phyloP scores from a whole-genome alignment of 2,113 vertebrate genomes.

The Protomyctophum bolini region DNA sequence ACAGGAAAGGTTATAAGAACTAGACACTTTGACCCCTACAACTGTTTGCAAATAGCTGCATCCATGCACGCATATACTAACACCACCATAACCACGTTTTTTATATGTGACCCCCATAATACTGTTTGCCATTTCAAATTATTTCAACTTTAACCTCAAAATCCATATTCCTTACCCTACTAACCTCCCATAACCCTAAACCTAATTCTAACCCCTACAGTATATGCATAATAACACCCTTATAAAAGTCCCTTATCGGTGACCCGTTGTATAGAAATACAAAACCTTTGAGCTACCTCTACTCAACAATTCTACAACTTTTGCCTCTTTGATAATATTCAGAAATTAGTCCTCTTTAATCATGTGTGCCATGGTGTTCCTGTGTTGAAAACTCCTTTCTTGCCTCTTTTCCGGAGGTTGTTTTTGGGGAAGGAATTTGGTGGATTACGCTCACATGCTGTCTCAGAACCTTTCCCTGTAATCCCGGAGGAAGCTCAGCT shows the following conservation, averaged over 20 bases:
- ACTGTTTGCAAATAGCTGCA: no score
- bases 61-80: no score
- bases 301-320: slow-evolving; percentile 31
- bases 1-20: no score
- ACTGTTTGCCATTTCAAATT: no score
- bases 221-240: no score
- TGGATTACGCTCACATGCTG: slow-evolving; percentile 68
- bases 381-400: slow-evolving; percentile 66
- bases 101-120: no score
- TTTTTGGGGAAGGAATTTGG: slow-evolving; percentile 57
- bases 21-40: no score
- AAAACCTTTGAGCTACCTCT: slow-evolving; percentile 8
- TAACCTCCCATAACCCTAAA: no score
- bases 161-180: no score
- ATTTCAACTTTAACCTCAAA: no score
- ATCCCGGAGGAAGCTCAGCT: slow-evolving; percentile 66
- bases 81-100: no score
- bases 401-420: slow-evolving; percentile 58
- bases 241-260: slow-evolving; percentile 16
- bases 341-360: slow-evolving; percentile 70
- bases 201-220: no score
- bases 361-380: slow-evolving; percentile 55
- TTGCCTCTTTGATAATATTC: slow-evolving; percentile 60
- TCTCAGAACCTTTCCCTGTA: slow-evolving; percentile 65
- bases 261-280: slow-evolving; percentile 4